Evolutionary conservation across 2,113 vertebrate species (phyloP).

Genomic region (Lanius ludovicianus): DNA sequence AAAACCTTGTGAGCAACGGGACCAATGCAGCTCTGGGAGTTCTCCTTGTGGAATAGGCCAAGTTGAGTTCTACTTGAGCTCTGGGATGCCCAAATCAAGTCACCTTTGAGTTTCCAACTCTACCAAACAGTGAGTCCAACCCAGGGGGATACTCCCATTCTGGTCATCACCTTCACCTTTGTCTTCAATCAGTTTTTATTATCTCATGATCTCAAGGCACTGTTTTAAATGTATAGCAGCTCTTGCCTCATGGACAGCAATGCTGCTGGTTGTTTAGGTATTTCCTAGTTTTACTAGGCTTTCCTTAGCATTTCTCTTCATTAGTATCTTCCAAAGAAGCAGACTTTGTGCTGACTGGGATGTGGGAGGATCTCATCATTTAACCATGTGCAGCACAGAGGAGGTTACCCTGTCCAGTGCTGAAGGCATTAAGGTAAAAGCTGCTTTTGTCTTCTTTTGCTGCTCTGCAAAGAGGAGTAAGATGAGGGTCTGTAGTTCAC

Average conservation of each 20-base stretch:
- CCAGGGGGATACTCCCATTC: background rate
- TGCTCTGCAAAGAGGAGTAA: background rate
- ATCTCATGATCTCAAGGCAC: background rate
- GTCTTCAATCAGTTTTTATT: background rate
- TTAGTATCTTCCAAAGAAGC: background rate
- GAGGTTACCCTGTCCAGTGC: background rate
- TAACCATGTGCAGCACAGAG: background rate
- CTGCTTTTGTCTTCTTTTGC: background rate
- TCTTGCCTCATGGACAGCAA: background rate
- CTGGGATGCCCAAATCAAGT: background rate
- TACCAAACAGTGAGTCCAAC: background rate
- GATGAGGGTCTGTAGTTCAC: background rate
- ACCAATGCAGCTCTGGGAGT: rapidly evolving
- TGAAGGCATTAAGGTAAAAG: background rate
- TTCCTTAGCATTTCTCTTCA: background rate
- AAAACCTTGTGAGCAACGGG: background rate
- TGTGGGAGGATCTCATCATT: background rate
- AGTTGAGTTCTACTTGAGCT: background rate
- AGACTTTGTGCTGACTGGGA: background rate
- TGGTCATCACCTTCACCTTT: background rate
- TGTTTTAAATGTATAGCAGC: background rate
- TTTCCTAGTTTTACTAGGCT: background rate
- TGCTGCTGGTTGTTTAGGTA: background rate
- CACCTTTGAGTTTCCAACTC: background rate
- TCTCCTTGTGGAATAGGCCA: background rate